Evolutionary conservation across 2,888 invertebrate genomes (phyloP).

Genomic region (Perizoma flavofasciatum): DNA sequence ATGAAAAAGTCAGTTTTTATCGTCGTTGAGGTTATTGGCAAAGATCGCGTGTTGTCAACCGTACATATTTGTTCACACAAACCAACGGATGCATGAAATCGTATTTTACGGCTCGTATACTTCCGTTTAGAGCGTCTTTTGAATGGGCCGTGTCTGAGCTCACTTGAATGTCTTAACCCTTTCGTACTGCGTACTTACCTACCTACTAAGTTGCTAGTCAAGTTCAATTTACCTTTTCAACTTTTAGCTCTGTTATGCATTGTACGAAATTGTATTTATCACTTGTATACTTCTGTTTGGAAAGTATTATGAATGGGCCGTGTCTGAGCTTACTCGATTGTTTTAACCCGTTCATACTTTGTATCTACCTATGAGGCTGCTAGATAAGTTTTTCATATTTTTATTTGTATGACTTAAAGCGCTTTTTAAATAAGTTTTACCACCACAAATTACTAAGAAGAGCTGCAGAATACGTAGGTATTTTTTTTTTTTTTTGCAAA

Average conservation of each 20-base stretch:
- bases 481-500: too few species aligned
- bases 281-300: too few species aligned
- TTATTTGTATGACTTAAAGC: too few species aligned
- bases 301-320: too few species aligned
- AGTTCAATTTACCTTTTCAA: conserved; percentile 46
- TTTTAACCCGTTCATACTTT: too few species aligned
- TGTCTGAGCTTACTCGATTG: too few species aligned
- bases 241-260: conserved; percentile 33
- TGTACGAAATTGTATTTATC: too few species aligned
- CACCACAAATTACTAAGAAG: too few species aligned
- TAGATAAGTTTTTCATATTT: too few species aligned
- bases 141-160: conserved; percentile 73
- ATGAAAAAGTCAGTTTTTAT: conserved; percentile 57
- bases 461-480: too few species aligned
- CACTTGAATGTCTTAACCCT: conserved; percentile 70
- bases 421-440: too few species aligned
- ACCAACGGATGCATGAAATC: conserved; percentile 81
- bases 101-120: conserved; percentile 81
- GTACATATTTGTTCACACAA: conserved; percentile 81
- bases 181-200: conserved; percentile 45
- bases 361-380: too few species aligned
- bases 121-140: conserved; percentile 78
- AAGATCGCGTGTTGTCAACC: conserved; percentile 78
- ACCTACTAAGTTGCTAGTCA: conserved; percentile 38
- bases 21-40: conserved; percentile 63